Evolutionary conservation across 2,113 vertebrate species (phyloP).

Genomic region (Vulpes ferrilata): DNA sequence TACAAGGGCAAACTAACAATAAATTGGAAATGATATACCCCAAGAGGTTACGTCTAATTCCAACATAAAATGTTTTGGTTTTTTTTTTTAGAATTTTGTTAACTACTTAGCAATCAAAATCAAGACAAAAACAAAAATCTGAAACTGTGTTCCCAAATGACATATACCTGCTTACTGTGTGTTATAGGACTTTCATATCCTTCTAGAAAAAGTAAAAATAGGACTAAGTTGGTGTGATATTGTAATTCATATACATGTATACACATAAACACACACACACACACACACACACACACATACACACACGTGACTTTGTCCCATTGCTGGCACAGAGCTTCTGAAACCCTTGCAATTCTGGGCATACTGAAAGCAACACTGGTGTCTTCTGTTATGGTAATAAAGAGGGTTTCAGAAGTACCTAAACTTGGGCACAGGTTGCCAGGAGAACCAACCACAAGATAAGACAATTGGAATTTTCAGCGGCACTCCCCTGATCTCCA

Average conservation of each 20-base stretch:
- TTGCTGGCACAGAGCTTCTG: not conserved
- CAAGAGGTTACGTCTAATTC: not conserved
- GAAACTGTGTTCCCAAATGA: not conserved
- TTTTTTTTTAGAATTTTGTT: not conserved
- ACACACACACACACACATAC: too few relatives aligned
- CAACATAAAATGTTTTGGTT: not conserved
- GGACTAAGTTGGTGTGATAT: not conserved
- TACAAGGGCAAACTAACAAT: not conserved
- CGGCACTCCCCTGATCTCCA: not conserved
- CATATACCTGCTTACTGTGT: not conserved
- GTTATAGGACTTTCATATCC: not conserved
- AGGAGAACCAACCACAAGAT: not conserved
- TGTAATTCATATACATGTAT: not conserved
- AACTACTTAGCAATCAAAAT: not conserved
- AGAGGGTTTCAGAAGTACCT: not conserved
- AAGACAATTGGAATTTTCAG: not conserved
- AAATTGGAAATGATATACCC: too few relatives aligned
- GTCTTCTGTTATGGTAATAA: not conserved
- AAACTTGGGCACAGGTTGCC: not conserved
- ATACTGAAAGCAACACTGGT: not conserved
- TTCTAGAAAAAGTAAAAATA: not conserved
- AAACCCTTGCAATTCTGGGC: not conserved
- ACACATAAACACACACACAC: too few relatives aligned
- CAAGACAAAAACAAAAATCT: not conserved
- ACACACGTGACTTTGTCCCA: not conserved